Evolutionary conservation across 2,888 invertebrate species (phyloP).

Genomic region (Dysmachus trigonus): DNA sequence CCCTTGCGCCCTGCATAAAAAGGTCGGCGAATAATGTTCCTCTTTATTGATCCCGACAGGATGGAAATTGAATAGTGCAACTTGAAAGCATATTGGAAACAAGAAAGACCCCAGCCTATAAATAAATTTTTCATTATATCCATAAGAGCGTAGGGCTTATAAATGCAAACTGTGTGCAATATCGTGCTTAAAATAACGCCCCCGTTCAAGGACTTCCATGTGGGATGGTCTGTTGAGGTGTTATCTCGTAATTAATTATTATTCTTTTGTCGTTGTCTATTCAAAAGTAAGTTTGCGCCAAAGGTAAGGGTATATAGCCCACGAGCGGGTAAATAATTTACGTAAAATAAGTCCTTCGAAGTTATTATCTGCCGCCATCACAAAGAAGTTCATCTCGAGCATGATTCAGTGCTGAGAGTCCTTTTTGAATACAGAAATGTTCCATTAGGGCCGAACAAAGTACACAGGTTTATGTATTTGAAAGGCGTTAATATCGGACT

Average conservation of each 20-base stretch:
- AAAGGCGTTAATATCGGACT: slow-evolving; percentile 31
- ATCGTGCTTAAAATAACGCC: background rate
- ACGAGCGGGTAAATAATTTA: background rate
- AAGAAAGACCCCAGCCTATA: background rate
- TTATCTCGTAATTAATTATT: background rate
- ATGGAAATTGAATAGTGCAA: background rate
- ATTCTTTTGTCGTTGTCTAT: background rate
- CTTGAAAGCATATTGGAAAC: background rate
- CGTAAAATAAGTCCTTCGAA: background rate
- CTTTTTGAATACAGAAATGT: slow-evolving; percentile 1
- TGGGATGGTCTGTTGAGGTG: background rate
- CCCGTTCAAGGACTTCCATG: background rate
- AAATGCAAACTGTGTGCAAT: background rate
- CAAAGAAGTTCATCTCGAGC: background rate
- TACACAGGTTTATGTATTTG: slow-evolving; percentile 13
- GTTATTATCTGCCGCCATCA: background rate
- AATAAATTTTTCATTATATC: background rate
- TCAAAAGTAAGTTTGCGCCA: background rate
- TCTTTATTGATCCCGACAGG: background rate
- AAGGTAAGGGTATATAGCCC: background rate
- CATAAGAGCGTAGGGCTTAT: too few species aligned
- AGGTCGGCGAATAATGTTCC: background rate
- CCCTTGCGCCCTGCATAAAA: background rate
- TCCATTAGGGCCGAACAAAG: slow-evolving; percentile 37
- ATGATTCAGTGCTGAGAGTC: background rate